Base-by-base conservation (phyloP, 2,888 invertebrate species). In the Brenthis daphne region DNA sequence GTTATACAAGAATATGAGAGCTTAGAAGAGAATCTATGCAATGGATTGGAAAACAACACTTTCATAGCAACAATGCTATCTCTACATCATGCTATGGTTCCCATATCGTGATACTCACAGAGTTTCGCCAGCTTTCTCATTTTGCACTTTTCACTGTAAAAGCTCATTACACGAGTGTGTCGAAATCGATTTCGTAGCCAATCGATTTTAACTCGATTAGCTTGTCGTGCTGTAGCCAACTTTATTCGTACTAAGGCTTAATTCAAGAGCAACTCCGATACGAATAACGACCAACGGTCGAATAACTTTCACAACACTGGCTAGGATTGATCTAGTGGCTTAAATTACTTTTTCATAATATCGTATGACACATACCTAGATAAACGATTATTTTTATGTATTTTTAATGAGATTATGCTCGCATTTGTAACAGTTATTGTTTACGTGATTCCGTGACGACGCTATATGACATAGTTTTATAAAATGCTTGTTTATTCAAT, bases 161-260 rank as follows among this genome's bases (percentile, higher is more conserved):
- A 55, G 64, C 69, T 71, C 72, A 63, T 68, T 63, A 13, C 54
- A 54, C 64, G 51, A 64, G 29, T 64, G 65, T 63, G 67, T 64
- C 68, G 78, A 79, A 60, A 69, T 64, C 69, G 69, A 77, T 80
- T 76, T 80, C 82, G 85, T 83, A 82, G 76, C 83, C 76, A 83
- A 85, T 86, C 84, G 84, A 84, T 86, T 80, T 72, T 84, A 85
- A 85, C 79, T 85, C 81, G 83, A 85, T 87, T 86, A 86, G 69
- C 54, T 8, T 6, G 20, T 68, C 37, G 37, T 61, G 37, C 69
- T 74, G 74, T 74, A 75, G 75, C 74, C 72, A 75, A 75, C 77
- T 75, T 74, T 75, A 73, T 67, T 64, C 55, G 55, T 57, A 48
- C 58, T 48, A 70, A 61, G 60, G 54, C 57, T 60, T 73, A 72